Conservation (phyloP, 2,888 invertebrate species). For the Rhamnusium bicolor region DNA sequence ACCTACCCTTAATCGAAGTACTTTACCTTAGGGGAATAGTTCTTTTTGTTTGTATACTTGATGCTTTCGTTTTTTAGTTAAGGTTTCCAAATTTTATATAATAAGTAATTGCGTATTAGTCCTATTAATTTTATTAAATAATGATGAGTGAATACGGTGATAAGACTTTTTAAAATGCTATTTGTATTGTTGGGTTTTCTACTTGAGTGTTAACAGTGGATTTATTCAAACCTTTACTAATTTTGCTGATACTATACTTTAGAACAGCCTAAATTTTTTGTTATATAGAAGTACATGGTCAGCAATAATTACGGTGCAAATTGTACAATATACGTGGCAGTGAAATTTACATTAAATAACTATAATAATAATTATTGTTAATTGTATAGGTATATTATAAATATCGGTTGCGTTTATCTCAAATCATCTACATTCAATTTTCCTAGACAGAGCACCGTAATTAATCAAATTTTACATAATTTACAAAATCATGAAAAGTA, state of each 20-base stretch:
- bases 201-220: constrained; percentile 55
- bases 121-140: constrained; percentile 24
- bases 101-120: constrained; percentile 28
- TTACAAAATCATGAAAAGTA: background rate
- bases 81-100: constrained; percentile 31
- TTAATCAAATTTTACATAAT: background rate
- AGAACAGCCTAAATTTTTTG: constrained; percentile 23
- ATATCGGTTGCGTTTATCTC: background rate
- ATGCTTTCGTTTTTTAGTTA: constrained; percentile 9
- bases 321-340: too few species aligned
- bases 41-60: constrained; percentile 23
- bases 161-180: constrained; percentile 54
- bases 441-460: background rate
- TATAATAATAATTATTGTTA: background rate
- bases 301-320: constrained; percentile 9
- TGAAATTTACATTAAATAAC: too few species aligned
- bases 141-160: constrained; percentile 55
- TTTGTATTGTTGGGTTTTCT: constrained; percentile 60
- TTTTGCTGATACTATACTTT: constrained; percentile 36
- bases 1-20: constrained; percentile 19
- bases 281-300: background rate
- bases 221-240: constrained; percentile 31
- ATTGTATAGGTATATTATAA: background rate
- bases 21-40: constrained; percentile 17
- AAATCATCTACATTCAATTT: background rate